A percentile compares a stretch with the other conserved stretches of the same genome.
Evolutionary conservation across 2,888 invertebrate species (phyloP).

Genomic region (Leucophenga montana): DNA sequence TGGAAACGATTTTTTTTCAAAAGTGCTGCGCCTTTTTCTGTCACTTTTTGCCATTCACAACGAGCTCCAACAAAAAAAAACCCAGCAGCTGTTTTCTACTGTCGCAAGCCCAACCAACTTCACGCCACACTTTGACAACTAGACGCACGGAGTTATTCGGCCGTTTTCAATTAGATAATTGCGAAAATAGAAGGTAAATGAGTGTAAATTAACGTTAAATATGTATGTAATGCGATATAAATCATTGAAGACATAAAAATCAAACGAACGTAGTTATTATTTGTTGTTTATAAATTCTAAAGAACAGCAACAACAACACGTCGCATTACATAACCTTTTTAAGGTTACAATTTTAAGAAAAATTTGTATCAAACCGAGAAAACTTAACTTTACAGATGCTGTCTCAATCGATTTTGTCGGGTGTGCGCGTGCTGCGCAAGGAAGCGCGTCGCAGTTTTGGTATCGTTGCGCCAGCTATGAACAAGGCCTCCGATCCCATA

Average conservation of each 20-base stretch:
- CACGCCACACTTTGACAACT: not conserved
- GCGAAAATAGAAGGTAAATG: slow-evolving; percentile 4
- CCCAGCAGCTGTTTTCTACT: slow-evolving; percentile 13
- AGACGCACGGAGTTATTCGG: not conserved
- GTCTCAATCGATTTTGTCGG: slow-evolving; percentile 74
- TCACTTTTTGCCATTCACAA: not conserved
- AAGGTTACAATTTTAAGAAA: slow-evolving; percentile 55
- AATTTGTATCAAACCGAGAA: not conserved
- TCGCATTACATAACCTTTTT: slow-evolving; percentile 67
- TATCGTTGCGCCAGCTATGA: slow-evolving; percentile 79
- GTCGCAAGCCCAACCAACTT: slow-evolving; percentile 3
- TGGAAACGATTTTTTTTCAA: too few species aligned
- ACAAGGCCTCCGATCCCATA: slow-evolving; percentile 89
- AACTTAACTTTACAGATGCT: slow-evolving; percentile 75
- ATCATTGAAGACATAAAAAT: not conserved
- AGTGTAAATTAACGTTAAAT: not conserved
- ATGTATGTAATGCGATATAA: too few species aligned
- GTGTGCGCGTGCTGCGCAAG: slow-evolving; percentile 75
- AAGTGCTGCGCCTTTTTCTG: too few species aligned
- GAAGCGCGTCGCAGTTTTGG: slow-evolving; percentile 82
- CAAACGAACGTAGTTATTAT: too few species aligned
- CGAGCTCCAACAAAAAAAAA: not conserved
- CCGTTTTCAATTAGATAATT: slow-evolving; percentile 2
- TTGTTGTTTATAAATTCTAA: not conserved
- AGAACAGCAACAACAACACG: slow-evolving; percentile 30